These are phyloP conservation scores for Gymnocheta viridis DNA, from an alignment of 2,888 invertebrate species.

Conservation along the genomic window DNA sequence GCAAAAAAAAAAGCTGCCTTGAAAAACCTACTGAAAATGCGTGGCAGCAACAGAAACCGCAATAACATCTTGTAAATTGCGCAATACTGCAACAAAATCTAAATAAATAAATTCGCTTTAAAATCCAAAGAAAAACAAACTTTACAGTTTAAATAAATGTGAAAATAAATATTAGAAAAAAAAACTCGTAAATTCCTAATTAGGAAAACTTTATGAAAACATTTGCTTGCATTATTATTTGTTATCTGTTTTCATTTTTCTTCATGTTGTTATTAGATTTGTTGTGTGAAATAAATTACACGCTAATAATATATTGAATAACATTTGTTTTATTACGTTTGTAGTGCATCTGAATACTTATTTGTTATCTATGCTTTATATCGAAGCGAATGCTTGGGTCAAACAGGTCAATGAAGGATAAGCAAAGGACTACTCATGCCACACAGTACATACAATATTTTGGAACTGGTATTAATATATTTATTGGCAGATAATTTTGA, in stretches of 20 bases:
- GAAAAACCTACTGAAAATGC: slow-evolving; percentile 43
- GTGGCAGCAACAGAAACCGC: slow-evolving; percentile 1
- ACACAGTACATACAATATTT: too few species aligned
- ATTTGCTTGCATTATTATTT: background rate
- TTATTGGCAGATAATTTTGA: too few species aligned
- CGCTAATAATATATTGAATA: background rate
- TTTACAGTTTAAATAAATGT: slow-evolving; percentile 12
- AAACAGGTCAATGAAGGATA: too few species aligned
- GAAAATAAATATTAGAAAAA: background rate
- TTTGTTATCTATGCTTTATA: too few species aligned
- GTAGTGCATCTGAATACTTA: too few species aligned
- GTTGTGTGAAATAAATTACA: slow-evolving; percentile 10
- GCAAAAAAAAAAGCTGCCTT: slow-evolving; percentile 33
- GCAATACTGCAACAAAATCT: slow-evolving; percentile 22
- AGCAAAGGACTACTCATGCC: too few species aligned
- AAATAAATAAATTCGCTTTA: slow-evolving; percentile 14
- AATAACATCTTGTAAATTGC: slow-evolving; percentile 25
- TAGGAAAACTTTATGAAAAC: slow-evolving; percentile 1
- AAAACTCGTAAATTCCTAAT: slow-evolving; percentile 8
- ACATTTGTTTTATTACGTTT: too few species aligned
- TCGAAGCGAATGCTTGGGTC: too few species aligned
- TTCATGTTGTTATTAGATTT: background rate
- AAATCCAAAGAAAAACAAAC: background rate
- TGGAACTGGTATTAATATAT: too few species aligned
- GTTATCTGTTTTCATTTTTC: background rate